Evolutionary conservation across 2,113 vertebrate species (phyloP).

Genomic region (Pedetes capensis): DNA sequence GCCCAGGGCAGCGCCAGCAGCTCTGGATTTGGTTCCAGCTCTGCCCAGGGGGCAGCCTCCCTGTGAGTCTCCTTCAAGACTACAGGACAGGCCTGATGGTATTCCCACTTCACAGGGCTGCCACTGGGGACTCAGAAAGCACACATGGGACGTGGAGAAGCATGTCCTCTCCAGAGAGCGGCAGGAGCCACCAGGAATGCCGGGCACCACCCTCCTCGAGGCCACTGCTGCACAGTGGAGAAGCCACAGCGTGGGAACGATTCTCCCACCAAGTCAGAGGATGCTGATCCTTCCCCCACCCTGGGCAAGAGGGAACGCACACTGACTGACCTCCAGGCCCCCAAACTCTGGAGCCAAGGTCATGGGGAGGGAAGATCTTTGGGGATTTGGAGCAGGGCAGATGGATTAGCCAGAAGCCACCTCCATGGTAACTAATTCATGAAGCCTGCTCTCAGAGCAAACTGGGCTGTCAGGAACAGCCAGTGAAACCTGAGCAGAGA

Average conservation of each 20-base stretch:
- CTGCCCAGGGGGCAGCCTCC: not conserved
- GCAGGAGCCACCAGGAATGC: not conserved
- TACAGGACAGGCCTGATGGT: not conserved
- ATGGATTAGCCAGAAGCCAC: not conserved
- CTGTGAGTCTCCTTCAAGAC: not conserved
- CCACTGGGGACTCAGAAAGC: not conserved
- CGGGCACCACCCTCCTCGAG: accelerated
- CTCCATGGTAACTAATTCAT: not conserved
- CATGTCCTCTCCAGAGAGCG: accelerated
- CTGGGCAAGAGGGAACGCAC: not conserved
- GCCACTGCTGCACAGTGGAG: too few species aligned
- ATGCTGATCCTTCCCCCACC: not conserved
- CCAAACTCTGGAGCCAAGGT: not conserved
- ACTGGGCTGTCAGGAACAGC: not conserved
- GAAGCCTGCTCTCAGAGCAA: not conserved
- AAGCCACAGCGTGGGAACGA: not conserved
- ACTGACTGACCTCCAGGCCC: not conserved
- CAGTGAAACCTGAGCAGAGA: not conserved
- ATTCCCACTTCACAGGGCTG: not conserved
- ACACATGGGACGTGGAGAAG: not conserved
- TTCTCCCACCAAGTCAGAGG: not conserved
- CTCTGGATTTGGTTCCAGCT: not conserved
- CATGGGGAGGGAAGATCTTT: not conserved
- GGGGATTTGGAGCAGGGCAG: not conserved
- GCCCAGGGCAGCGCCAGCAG: not conserved